Conservation (phyloP, 2,888 invertebrate genomes). For the Aproaerema taeniolella region DNA sequence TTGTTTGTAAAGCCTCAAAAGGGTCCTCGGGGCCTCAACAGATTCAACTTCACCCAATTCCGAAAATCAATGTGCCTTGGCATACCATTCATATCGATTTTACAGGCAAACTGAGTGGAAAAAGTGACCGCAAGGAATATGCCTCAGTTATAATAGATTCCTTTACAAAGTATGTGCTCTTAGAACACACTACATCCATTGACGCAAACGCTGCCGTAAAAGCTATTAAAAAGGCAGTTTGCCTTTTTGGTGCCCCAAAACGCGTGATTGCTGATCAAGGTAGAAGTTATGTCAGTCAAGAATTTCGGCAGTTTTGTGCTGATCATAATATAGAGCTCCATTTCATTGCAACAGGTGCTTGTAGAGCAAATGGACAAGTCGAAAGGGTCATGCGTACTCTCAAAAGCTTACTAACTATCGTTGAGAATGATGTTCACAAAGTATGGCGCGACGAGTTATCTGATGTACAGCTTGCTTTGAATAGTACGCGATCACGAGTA, state of each 20-base stretch:
- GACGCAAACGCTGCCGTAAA: slow-evolving; percentile 12
- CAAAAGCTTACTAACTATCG: slow-evolving; percentile 21
- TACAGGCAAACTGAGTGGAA: slow-evolving; percentile 21
- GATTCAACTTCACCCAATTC: slow-evolving; percentile 12
- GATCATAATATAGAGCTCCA: slow-evolving; percentile 19
- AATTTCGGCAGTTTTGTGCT: slow-evolving; percentile 16
- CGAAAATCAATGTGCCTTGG: slow-evolving; percentile 16
- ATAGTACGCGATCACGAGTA: slow-evolving; percentile 4
- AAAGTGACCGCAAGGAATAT: slow-evolving; percentile 20
- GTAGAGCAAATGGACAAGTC: no score
- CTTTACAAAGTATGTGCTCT: slow-evolving; percentile 19
- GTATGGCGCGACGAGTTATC: neutral
- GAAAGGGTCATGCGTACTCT: slow-evolving; percentile 24
- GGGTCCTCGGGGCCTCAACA: slow-evolving; percentile 9
- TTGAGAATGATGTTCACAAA: slow-evolving; percentile 9
- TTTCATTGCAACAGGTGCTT: slow-evolving; percentile 22
- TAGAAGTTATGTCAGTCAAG: slow-evolving; percentile 9
- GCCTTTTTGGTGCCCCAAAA: slow-evolving; percentile 18
- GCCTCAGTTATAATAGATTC: slow-evolving; percentile 18
- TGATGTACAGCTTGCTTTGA: slow-evolving; percentile 9
- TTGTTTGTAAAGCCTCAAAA: slow-evolving; percentile 14
- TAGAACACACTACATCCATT: slow-evolving; percentile 13
- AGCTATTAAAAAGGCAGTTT: slow-evolving; percentile 14
- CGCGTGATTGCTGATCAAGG: slow-evolving; percentile 18
- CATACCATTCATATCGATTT: slow-evolving; percentile 21